Percentiles rank a stretch among this genome's conserved stretches.
Evolutionary conservation across 2,113 vertebrate genomes (phyloP).

Genomic region (Pardalotus punctatus): DNA sequence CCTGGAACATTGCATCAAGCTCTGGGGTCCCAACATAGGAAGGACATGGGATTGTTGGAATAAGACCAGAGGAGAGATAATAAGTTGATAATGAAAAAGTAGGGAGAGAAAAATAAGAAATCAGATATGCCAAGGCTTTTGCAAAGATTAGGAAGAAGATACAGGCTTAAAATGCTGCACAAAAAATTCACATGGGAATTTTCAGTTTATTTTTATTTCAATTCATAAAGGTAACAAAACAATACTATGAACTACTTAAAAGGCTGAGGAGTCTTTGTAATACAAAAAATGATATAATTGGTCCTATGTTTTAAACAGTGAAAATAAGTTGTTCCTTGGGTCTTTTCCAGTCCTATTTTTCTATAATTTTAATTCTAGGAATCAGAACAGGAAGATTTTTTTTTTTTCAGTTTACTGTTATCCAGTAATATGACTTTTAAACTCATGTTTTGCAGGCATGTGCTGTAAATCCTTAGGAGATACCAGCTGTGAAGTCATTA

Average conservation of each 20-base stretch:
- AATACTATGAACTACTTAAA: neutral
- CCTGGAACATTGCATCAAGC: fast-evolving
- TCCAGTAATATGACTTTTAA: neutral
- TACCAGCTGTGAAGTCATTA: neutral
- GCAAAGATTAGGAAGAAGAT: neutral
- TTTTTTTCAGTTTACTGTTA: neutral
- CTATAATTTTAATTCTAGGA: neutral
- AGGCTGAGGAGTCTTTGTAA: neutral
- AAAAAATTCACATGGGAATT: neutral
- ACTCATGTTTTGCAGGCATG: neutral
- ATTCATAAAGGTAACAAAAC: neutral
- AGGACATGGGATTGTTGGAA: neutral
- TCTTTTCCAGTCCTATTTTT: neutral
- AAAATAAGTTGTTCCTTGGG: neutral
- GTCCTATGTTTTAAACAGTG: neutral
- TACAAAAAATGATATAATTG: neutral
- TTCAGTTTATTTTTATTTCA: neutral
- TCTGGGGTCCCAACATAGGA: too few relatives aligned
- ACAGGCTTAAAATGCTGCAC: neutral
- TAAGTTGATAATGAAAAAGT: neutral
- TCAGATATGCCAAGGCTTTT: neutral
- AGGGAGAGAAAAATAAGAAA: fast-evolving
- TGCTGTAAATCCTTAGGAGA: neutral
- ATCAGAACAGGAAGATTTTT: neutral
- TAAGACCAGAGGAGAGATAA: neutral